Conservation (phyloP, 2,113 vertebrate genomes). For the Tragulus kanchil region DNA sequence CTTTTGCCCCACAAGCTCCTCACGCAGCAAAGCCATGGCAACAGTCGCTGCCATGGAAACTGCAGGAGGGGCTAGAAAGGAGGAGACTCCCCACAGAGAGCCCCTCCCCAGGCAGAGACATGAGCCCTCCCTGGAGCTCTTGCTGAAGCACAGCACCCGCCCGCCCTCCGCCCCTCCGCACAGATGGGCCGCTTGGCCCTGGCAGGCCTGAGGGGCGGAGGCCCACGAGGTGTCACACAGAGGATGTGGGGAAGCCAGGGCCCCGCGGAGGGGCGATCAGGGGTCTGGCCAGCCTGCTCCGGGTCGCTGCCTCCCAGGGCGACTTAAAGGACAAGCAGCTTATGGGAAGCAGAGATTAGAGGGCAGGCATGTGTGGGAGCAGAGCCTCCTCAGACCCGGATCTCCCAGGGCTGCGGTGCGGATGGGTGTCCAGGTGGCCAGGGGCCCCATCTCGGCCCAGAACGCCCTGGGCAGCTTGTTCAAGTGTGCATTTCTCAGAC, state of each 20-base stretch:
- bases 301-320: neutral
- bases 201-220: neutral
- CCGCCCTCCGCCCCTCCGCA: slow-evolving; percentile 69
- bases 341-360: slow-evolving; percentile 26
- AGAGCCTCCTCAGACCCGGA: neutral
- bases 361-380: neutral
- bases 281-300: neutral
- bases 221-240: neutral
- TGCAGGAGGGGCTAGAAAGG: slow-evolving; percentile 72
- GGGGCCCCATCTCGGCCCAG: neutral
- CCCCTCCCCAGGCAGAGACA: slow-evolving; percentile 50
- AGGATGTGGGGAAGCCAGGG: neutral
- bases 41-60: slow-evolving; percentile 87
- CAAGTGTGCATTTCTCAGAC: neutral
- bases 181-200: neutral
- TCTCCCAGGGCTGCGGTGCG: neutral
- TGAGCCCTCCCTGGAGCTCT: slow-evolving; percentile 72
- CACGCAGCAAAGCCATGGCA: slow-evolving; percentile 76
- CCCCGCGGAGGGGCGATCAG: neutral
- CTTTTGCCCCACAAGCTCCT: slow-evolving; percentile 53
- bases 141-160: slow-evolving; percentile 69
- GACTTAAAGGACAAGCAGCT: slow-evolving; percentile 66
- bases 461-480: neutral
- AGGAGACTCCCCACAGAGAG: slow-evolving; percentile 63
- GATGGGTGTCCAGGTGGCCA: neutral